Conservation (phyloP, 2,797 vertebrate genomes). For the Acestrorhynchus altus region DNA sequence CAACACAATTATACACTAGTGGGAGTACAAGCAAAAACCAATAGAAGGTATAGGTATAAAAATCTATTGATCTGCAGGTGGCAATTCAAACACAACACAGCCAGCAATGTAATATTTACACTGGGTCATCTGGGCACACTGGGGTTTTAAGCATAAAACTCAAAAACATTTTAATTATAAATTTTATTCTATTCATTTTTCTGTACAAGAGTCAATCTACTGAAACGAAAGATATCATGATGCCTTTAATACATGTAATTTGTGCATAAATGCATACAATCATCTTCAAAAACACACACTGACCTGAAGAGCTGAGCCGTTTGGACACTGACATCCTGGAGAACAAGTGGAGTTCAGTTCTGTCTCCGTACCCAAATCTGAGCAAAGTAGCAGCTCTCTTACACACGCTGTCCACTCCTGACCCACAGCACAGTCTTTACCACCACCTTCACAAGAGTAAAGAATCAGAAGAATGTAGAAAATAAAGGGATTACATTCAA, state of each 20-base stretch:
- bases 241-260: too few species aligned
- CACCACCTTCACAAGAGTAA: constrained; percentile 65
- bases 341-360: constrained; percentile 72
- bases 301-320: constrained; percentile 78
- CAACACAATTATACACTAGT: neutral
- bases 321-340: constrained; percentile 83
- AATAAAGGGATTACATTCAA: too few species aligned
- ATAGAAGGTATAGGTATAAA: neutral
- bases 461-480: neutral
- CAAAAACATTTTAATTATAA: too few species aligned
- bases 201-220: too few species aligned
- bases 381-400: constrained; percentile 75
- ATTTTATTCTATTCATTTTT: too few species aligned
- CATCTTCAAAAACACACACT: constrained; percentile 37
- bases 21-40: neutral
- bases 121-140: too few species aligned
- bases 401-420: constrained; percentile 82
- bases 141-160: too few species aligned
- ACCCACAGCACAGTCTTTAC: constrained; percentile 72
- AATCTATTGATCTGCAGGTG: too few species aligned
- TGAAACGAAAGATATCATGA: too few species aligned
- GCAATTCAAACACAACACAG: too few species aligned
- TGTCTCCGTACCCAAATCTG: constrained; percentile 72
- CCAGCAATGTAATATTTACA: too few species aligned
- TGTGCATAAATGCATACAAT: neutral